phyloP scores from a whole-genome alignment of 2,888 invertebrate genomes.

The Sisyra nigra region DNA sequence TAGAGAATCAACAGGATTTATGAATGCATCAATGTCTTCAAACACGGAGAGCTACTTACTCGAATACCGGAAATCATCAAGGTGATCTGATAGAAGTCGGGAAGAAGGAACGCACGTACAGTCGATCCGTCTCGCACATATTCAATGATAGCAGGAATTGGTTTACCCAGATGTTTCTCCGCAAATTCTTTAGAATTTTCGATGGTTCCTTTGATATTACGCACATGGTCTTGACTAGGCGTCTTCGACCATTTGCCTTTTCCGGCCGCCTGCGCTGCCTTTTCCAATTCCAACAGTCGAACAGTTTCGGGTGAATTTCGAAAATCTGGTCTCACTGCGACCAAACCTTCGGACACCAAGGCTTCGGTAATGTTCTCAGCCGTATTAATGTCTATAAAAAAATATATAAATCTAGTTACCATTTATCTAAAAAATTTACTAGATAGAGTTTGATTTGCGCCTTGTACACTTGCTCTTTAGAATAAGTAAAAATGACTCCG shows the following conservation, averaged over 20 bases:
- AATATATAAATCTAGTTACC: too few relatives aligned
- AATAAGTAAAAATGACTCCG: too few relatives aligned
- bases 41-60: conserved; percentile 28
- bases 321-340: conserved; percentile 58
- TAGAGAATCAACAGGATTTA: too few relatives aligned
- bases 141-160: conserved; percentile 86
- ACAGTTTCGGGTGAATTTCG: conserved; percentile 47
- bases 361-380: conserved; percentile 82
- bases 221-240: conserved; percentile 47
- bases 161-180: conserved; percentile 72
- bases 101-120: conserved; percentile 77
- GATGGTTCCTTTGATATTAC: conserved; percentile 77
- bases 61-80: conserved; percentile 91
- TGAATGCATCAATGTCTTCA: neutral
- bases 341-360: conserved; percentile 79
- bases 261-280: conserved; percentile 70
- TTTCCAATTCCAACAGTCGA: conserved; percentile 70
- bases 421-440: too few relatives aligned
- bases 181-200: conserved; percentile 74
- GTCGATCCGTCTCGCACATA: conserved; percentile 97
- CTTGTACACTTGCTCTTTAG: too few relatives aligned
- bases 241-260: conserved; percentile 64
- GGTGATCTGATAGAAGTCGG: conserved; percentile 82
- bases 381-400: conserved; percentile 33
- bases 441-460: too few relatives aligned